These are phyloP conservation scores for Pterois miles DNA, from an alignment of 2,797 vertebrate genomes.

Conservation along the genomic window DNA sequence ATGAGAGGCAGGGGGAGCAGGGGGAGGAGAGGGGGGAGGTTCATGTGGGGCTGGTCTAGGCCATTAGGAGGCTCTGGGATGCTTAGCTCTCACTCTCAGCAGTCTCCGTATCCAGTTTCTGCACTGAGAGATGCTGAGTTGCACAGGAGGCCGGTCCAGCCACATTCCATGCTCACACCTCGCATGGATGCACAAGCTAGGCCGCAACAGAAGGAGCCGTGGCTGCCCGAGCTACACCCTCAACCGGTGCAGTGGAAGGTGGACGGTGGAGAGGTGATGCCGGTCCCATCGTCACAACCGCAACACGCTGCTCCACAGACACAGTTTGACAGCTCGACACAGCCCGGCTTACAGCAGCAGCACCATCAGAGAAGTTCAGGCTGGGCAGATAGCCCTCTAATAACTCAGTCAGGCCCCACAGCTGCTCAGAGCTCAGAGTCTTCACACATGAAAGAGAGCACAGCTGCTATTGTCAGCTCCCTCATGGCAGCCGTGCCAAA, in stretches of 20 bases:
- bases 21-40: constrained; percentile 69
- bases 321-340: constrained; percentile 41
- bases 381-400: constrained; percentile 57
- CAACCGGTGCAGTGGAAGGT: constrained; percentile 76
- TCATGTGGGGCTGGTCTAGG: constrained; percentile 62
- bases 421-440: constrained; percentile 59
- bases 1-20: constrained; percentile 62
- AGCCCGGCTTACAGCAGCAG: constrained; percentile 47
- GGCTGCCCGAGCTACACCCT: constrained; percentile 48
- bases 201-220: constrained; percentile 58
- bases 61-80: constrained; percentile 53
- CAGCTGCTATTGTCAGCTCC: constrained; percentile 38
- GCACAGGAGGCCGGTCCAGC: constrained; percentile 52
- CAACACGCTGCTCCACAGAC: constrained; percentile 46
- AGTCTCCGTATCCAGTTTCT: constrained; percentile 46
- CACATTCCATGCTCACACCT: constrained; percentile 53
- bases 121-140: constrained; percentile 59
- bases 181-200: constrained; percentile 55
- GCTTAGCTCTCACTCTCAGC: constrained; percentile 44
- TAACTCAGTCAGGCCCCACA: constrained; percentile 49
- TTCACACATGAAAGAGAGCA: constrained; percentile 51
- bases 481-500: constrained; percentile 41
- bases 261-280: constrained; percentile 73
- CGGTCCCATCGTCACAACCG: constrained; percentile 60
- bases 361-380: constrained; percentile 60